These are phyloP conservation scores for Bombus confusus DNA, from an alignment of 1,140 invertebrate species.

Conservation along the genomic window DNA sequence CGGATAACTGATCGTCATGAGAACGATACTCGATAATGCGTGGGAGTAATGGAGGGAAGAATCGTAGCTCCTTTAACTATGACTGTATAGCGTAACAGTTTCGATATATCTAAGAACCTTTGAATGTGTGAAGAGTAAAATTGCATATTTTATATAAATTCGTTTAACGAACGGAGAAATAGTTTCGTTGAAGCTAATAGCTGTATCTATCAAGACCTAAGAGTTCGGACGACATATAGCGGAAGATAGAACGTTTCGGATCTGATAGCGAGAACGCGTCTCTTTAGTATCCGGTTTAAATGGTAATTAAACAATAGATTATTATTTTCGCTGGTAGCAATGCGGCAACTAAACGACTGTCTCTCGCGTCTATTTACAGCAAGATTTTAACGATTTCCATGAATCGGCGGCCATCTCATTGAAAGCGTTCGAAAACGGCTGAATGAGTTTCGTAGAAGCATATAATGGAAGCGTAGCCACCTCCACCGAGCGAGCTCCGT, in stretches of 20 bases:
- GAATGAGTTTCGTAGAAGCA: slow-evolving; percentile 64
- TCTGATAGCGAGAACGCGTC: background rate
- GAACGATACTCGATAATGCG: slow-evolving; percentile 8
- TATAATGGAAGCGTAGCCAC: slow-evolving; percentile 57
- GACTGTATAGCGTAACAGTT: background rate
- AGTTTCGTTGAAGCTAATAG: background rate
- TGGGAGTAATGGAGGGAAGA: background rate
- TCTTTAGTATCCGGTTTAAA: background rate
- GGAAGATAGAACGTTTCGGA: background rate
- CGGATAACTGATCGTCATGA: slow-evolving; percentile 23
- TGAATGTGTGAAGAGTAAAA: background rate
- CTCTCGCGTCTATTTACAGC: slow-evolving; percentile 19
- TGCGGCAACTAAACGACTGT: slow-evolving; percentile 13
- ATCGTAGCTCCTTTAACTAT: background rate
- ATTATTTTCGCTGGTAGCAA: background rate
- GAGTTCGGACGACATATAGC: background rate
- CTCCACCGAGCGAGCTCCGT: slow-evolving; percentile 16
- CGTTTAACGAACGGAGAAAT: background rate
- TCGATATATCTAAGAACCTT: too few species aligned
- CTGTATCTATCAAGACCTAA: background rate
- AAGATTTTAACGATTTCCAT: slow-evolving; percentile 30
- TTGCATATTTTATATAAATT: background rate
- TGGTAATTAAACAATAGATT: slow-evolving; percentile 39
- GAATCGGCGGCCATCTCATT: slow-evolving; percentile 60
- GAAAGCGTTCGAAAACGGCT: slow-evolving; percentile 62